Evolutionary conservation across 92 coral and sea anemone genomes (phyloP).

Genomic region (Epizoanthus illoricatus): DNA sequence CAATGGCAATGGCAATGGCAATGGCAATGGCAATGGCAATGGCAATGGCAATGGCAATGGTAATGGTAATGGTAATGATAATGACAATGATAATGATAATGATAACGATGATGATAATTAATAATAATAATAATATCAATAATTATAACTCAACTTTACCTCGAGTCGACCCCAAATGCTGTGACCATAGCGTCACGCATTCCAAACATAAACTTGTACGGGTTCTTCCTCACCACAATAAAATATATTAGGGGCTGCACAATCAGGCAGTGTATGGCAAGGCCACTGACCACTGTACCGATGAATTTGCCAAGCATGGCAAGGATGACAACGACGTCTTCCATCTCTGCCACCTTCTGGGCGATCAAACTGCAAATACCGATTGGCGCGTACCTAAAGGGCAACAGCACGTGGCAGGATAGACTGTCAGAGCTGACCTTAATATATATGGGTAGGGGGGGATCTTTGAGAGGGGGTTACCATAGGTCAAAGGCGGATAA

Average conservation of each 20-base stretch:
- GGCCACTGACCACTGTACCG: conserved; percentile 69
- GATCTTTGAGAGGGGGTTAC: background rate
- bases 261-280: conserved; percentile 59
- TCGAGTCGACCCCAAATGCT: conserved; percentile 86
- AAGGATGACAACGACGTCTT: conserved; percentile 55
- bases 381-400: conserved; percentile 75
- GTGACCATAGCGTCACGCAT: conserved; percentile 86
- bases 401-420: background rate
- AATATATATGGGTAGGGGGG: no score
- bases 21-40: no score
- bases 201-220: conserved; percentile 62
- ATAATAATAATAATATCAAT: no score
- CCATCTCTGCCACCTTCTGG: conserved; percentile 73
- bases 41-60: no score
- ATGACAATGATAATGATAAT: no score
- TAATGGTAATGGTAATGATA: no score
- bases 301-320: conserved; percentile 75
- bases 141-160: conserved; percentile 40
- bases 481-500: no score
- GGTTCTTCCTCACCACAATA: conserved; percentile 69
- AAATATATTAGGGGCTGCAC: conserved; percentile 66
- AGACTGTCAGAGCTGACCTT: no score
- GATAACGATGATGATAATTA: no score
- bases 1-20: no score
- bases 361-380: conserved; percentile 88